phyloP scores from a whole-genome alignment of 2,797 vertebrate genomes.

The Mycteria americana region DNA sequence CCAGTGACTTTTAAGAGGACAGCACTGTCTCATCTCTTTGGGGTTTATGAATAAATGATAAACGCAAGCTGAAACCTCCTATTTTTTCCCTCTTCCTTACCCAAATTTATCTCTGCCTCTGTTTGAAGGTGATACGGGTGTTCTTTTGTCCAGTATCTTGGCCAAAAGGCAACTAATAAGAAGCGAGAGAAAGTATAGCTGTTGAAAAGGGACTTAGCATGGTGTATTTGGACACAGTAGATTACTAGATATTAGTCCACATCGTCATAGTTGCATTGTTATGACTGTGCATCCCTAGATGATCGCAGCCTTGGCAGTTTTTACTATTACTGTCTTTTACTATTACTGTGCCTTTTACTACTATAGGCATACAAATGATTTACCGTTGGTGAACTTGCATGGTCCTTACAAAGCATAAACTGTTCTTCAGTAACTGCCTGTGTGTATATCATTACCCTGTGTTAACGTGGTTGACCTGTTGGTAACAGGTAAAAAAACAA shows the following conservation, averaged over 20 bases:
- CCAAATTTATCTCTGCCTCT: neutral
- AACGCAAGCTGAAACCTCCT: neutral
- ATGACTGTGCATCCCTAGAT: neutral
- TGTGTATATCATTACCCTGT: neutral
- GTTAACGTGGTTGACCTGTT: neutral
- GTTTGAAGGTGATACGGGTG: neutral
- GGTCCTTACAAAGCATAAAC: neutral
- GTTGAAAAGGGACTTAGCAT: neutral
- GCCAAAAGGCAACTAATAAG: neutral
- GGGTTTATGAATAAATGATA: conserved; percentile 6
- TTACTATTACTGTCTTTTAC: neutral
- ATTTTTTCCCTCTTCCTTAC: neutral
- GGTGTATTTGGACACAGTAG: neutral
- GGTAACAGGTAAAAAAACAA: neutral
- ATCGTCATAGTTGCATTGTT: neutral
- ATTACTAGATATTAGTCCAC: neutral
- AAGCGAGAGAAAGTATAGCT: neutral
- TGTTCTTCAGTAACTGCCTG: neutral
- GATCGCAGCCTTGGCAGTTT: neutral
- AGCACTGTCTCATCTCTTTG: neutral
- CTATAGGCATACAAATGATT: neutral
- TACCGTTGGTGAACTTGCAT: neutral
- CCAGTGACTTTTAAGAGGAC: neutral
- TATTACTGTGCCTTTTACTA: neutral
- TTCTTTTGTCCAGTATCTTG: neutral